Base-by-base conservation (phyloP, 1,140 invertebrate species). In the Agraylea sexmaculata region DNA sequence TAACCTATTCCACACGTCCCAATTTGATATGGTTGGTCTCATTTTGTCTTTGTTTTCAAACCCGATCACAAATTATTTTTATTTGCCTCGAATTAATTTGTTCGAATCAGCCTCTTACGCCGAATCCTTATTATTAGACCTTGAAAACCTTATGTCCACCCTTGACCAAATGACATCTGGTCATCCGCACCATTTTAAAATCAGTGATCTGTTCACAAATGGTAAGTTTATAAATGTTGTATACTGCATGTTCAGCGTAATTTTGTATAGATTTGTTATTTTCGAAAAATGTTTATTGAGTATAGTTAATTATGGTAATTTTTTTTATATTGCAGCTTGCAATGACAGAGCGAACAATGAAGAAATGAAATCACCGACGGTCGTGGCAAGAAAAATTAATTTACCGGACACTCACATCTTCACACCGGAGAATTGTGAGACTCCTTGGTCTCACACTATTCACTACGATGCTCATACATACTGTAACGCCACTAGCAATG, bases 51-150 rank as follows among this genome's bases (percentile, higher is more conserved):
- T 2, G 34, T 21, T 42, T 32, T 29, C 44, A 18, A 27, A 4
- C 15, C 12, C 21, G 33, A 10, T 40, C 19, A 21, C 12, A 4
- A 16, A 22, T 18, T 27, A 10, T 4, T 18, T 11, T 17, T 17
- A 4, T 17, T 28, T 38, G 15, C 19, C n/a, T 20, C 21, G 15
- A 15, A 16, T 15, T 4, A 5, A 12, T 20, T 22, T 25, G 21
- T 17, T 19, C 19, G 17, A 31, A 30, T 25, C 23, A 73, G 71
- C 69, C 59, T 70, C 69, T 57, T 71, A 73, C 57, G 70, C 70
- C 56, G 70, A 73, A 65, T 69, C 71, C 59, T 66, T 73, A 47
- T 70, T 73, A 60, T 69, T 73, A 64, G 71, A 73, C 55, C 64
- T 73, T 66, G 71, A 73, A 66, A 68, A 72, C 55, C 62, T 68